Base-by-base conservation (phyloP, 92 coral and sea anemone genomes). In the Palythoa heliodiscus region DNA sequence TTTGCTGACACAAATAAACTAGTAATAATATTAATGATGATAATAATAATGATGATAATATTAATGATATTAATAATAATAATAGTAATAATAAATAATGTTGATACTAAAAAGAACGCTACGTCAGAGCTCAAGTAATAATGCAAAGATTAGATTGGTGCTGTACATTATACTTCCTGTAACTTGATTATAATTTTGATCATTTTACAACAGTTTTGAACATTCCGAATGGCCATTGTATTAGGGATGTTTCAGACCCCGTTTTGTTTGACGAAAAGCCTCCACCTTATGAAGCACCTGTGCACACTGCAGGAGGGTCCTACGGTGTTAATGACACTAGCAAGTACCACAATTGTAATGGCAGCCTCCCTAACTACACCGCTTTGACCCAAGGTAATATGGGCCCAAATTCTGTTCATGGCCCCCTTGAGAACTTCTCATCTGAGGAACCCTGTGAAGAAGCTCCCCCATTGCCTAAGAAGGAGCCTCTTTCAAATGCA, bases 391-490 rank as follows among this genome's bases (percentile, higher is more conserved):
- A 47, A 22, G 52, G 29, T 0, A 47, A 2, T 7, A 63, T 61
- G 24, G 82, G 40, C 87, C 58, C 61, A 37, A 71, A 67, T 24
- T 9, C 1, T 50, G 57, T 57, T 9, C 16, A 15, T 72, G 55
- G 57, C 35, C 69, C 52, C 12, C 71, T 55, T 24, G 47, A 84
- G 58, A 64, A 20, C 48, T 24, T 22, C 47, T 9, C 63, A 23
- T 58, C 88, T 10, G 86, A 39, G 38, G 73, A 57, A 20, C 61
- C 60, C 15, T 13, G 43, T 29, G 89, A 87, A 35, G 92, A 90
- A 53, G 92, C 87, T 5, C 90, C 92, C 10, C 71, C 90, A 22
- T 55, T 90, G 24, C 90, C 92, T 22, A 75, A 87, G 76, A 90
- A 90, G 85, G 76, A 16, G 12, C 87, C 87, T 64, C 83, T 86